A percentile compares a stretch with the other conserved stretches of the same genome.
phyloP scores from a whole-genome alignment of 1,140 invertebrate species.

The silkworm (Bombyx mori) region ASM3026992v2 NC_085123.1:8858501-8859000 shows the following conservation, averaged over 20 bases:
- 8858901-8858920: too few species aligned
- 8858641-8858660: constrained; percentile 34
- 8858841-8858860: background rate
- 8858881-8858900: too few species aligned
- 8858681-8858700: constrained; percentile 49
- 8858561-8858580: too few species aligned
- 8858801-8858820: constrained; percentile 39
- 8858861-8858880: too few species aligned
- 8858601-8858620: constrained; percentile 27
- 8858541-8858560: too few species aligned
- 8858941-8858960: too few species aligned
- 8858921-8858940: too few species aligned
- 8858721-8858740: constrained; percentile 60
- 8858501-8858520: too few species aligned
- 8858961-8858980: too few species aligned
- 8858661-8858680: constrained; percentile 40
- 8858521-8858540: too few species aligned
- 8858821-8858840: constrained; percentile 31
- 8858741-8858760: constrained; percentile 39
- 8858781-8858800: constrained; percentile 54
- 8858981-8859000: too few species aligned
- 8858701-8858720: constrained; percentile 47
- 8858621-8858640: constrained; percentile 23
- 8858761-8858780: constrained; percentile 66
- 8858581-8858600: constrained; percentile 9